Evolutionary conservation across 2,113 vertebrate genomes (phyloP), one percentile per base, ranked within the genome.

Genomic region (Toxostoma redivivum): DNA sequence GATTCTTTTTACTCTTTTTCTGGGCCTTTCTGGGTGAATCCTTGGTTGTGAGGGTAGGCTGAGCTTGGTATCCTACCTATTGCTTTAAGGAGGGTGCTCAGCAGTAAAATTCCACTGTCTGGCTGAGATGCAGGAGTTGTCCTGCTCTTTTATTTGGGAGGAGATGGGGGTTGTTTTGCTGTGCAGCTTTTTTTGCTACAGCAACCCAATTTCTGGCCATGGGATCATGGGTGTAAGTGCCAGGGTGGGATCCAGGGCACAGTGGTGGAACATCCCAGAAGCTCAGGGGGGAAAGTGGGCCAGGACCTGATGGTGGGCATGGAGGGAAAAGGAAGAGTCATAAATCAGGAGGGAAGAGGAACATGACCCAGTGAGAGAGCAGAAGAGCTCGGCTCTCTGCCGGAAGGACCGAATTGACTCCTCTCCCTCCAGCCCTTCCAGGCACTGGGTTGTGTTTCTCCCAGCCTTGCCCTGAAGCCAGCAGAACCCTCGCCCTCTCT

Each of bases 391-490:
- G 1, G 13, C 21, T 53, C 17, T 44, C 31, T 42, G 30, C 58
- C 42, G 53, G 33, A 25, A 45, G 42, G 35, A 64, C 50, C 9
- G 20, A 31, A 8, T 0, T 14, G 35, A 37, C 10, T 84, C 2
- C 0, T 8, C 42, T 85, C 53, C 57, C 53, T 76, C 5, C 33
- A 45, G 64, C 30, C 31, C n/a, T 60, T 64, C 33, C 51, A 47
- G 30, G 17, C 42, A 12, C 64, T 0, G 9, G 20, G 4, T 27
- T 44, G 12, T 33, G 11, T 47, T 74, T 83, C 21, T 76, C 53
- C 10, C 40, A 12, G 0, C 22, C 30, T 56, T 9, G 11, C 37
- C 30, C 61, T 38, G 48, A 23, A 53, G 28, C 1, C 1, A 38
- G 42, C 83, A 77, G 37, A 53, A 5, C 76, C 74, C 71, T 67